Conservation (phyloP, 2,113 vertebrate genomes). For the Gobius niger region DNA sequence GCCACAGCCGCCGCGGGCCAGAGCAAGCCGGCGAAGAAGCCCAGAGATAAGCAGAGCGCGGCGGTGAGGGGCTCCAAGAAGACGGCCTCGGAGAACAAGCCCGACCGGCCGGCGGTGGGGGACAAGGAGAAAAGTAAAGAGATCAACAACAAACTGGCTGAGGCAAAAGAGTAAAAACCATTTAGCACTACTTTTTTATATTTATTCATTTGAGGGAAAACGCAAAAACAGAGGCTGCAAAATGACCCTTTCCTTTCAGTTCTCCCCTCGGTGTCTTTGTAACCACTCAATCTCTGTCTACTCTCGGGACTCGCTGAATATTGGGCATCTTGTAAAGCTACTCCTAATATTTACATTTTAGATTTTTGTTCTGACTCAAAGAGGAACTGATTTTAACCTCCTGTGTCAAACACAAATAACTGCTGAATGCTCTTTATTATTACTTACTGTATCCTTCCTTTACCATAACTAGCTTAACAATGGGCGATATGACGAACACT, state of each 20-base stretch:
- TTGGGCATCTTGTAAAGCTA: no score
- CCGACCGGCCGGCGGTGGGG: slow-evolving; percentile 77
- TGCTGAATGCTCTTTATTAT: no score
- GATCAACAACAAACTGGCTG: slow-evolving; percentile 99
- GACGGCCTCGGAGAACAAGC: slow-evolving; percentile 79
- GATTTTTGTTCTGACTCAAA: no score
- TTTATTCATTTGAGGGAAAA: slow-evolving; percentile 53
- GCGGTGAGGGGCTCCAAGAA: slow-evolving; percentile 86
- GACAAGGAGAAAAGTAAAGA: slow-evolving; percentile 98
- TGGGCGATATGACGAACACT: no score
- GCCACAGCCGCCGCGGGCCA: slow-evolving; percentile 79
- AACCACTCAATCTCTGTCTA: slow-evolving; percentile 19
- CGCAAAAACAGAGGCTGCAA: slow-evolving; percentile 84
- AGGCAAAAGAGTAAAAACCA: slow-evolving; percentile 99
- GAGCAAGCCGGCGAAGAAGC: slow-evolving; percentile 86
- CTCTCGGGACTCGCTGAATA: slow-evolving; percentile 4
- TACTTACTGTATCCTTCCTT: no score
- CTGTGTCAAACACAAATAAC: no score
- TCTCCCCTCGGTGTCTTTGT: slow-evolving; percentile 14
- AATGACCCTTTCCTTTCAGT: slow-evolving; percentile 1
- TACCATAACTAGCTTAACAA: no score
- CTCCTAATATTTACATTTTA: no score
- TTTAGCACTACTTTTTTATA: slow-evolving; percentile 83
- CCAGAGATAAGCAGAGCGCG: slow-evolving; percentile 91
- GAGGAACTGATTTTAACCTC: no score